Percentiles rank a stretch among this genome's conserved stretches.
Conservation (phyloP, 2,797 vertebrate species). For the Cyprinella venusta region DNA sequence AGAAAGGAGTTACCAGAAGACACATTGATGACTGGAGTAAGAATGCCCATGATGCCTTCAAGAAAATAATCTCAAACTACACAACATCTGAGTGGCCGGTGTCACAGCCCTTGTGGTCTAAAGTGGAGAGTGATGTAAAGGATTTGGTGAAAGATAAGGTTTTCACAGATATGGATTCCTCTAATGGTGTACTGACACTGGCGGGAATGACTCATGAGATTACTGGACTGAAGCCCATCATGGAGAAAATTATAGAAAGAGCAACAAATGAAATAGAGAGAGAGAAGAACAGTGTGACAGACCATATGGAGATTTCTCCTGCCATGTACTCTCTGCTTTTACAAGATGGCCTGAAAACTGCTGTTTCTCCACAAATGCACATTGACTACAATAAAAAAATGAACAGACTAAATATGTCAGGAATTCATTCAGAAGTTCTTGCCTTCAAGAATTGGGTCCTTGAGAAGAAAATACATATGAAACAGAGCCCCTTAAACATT, state of each 20-base stretch:
- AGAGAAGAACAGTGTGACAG: constrained; percentile 68
- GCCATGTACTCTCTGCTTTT: constrained; percentile 73
- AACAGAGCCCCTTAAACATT: constrained; percentile 61
- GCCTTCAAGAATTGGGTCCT: constrained; percentile 77
- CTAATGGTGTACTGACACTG: constrained; percentile 68
- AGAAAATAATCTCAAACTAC: constrained; percentile 72
- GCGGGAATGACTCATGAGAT: constrained; percentile 75
- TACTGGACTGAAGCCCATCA: constrained; percentile 57
- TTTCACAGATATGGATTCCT: constrained; percentile 61
- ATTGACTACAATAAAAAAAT: constrained; percentile 70
- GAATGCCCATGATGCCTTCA: constrained; percentile 65
- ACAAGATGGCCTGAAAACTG: constrained; percentile 68
- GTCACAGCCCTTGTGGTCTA: constrained; percentile 71
- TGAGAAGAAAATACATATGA: constrained; percentile 67
- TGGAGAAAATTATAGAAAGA: constrained; percentile 68
- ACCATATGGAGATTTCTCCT: constrained; percentile 66
- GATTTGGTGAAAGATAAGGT: constrained; percentile 62
- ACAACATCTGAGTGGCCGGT: constrained; percentile 57
- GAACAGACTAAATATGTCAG: constrained; percentile 73
- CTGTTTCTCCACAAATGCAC: constrained; percentile 70
- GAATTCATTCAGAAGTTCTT: constrained; percentile 74
- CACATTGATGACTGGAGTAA: constrained; percentile 77
- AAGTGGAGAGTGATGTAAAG: constrained; percentile 65
- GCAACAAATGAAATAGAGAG: constrained; percentile 68
- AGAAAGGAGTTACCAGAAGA: constrained; percentile 64